Evolutionary conservation across 2,888 invertebrate genomes (phyloP).

Genomic region (Patella ulyssiponensis): DNA sequence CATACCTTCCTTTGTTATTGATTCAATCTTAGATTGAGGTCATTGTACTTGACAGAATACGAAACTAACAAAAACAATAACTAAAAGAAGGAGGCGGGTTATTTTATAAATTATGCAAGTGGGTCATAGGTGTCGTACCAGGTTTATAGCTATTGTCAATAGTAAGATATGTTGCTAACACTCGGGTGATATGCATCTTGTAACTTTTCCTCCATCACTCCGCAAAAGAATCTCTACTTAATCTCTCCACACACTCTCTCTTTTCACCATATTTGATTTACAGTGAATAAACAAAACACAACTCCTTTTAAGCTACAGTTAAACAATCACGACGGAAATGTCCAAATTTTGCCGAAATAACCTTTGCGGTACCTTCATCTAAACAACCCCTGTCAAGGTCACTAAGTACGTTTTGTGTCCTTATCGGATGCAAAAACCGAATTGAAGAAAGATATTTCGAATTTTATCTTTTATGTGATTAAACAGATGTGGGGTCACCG

Average conservation of each 20-base stretch:
- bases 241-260: neutral
- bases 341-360: neutral
- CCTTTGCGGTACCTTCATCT: neutral
- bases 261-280: neutral
- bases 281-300: neutral
- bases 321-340: conserved; percentile 5
- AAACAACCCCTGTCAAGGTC: neutral
- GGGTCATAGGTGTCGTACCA: too few relatives aligned
- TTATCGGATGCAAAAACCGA: too few relatives aligned
- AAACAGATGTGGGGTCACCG: too few relatives aligned
- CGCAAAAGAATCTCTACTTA: neutral
- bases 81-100: too few relatives aligned
- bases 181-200: neutral
- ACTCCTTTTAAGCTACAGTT: conserved; percentile 1
- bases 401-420: neutral
- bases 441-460: too few relatives aligned
- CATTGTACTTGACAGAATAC: too few relatives aligned
- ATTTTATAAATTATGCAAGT: too few relatives aligned
- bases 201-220: neutral
- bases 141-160: too few relatives aligned
- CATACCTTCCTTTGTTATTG: too few relatives aligned
- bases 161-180: neutral
- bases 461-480: too few relatives aligned
- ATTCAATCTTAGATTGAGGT: too few relatives aligned
- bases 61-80: too few relatives aligned